These are phyloP conservation scores for Silvanus unidentatus DNA, from an alignment of 2,888 invertebrate species.

Conservation along the genomic window DNA sequence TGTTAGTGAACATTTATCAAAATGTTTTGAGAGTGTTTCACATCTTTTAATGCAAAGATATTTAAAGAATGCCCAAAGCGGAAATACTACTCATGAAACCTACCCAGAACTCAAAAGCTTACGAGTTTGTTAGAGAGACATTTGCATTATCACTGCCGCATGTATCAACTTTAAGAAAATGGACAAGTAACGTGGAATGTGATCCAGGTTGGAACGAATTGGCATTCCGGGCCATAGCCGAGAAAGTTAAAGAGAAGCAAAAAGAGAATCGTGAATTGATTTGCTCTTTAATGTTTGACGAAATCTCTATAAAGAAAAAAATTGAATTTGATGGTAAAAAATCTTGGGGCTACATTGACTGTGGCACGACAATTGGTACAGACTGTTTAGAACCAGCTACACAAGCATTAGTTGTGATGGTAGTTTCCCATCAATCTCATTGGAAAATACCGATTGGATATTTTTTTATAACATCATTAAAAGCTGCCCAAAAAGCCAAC, in stretches of 20 bases:
- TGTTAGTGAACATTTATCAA: neutral
- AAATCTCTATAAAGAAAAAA: conserved; percentile 22
- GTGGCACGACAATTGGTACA: conserved; percentile 11
- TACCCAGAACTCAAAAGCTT: conserved; percentile 11
- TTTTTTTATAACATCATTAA: conserved; percentile 19
- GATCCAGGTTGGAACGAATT: conserved; percentile 5
- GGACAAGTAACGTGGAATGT: conserved; percentile 8
- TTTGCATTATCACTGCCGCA: conserved; percentile 11
- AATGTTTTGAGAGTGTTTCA: conserved; percentile 2
- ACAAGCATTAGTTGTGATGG: conserved; percentile 23
- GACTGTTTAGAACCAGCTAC: conserved; percentile 15
- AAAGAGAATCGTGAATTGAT: conserved; percentile 4
- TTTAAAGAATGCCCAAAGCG: conserved; percentile 7
- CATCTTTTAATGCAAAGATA: conserved; percentile 8
- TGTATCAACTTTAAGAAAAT: conserved; percentile 10
- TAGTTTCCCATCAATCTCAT: conserved; percentile 17
- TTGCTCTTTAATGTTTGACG: conserved; percentile 20
- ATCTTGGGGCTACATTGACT: conserved; percentile 18
- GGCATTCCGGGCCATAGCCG: conserved; percentile 8
- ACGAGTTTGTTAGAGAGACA: conserved; percentile 12
- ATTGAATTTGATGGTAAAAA: conserved; percentile 19
- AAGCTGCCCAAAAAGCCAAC: conserved; percentile 17
- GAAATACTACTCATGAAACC: conserved; percentile 1
- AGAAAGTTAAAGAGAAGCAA: conserved; percentile 9
- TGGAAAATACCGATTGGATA: conserved; percentile 27